A percentile compares a stretch with the other conserved stretches of the same genome.
Evolutionary conservation across 2,797 vertebrate genomes (phyloP).

Genomic region (Tragelaphus oryx): DNA sequence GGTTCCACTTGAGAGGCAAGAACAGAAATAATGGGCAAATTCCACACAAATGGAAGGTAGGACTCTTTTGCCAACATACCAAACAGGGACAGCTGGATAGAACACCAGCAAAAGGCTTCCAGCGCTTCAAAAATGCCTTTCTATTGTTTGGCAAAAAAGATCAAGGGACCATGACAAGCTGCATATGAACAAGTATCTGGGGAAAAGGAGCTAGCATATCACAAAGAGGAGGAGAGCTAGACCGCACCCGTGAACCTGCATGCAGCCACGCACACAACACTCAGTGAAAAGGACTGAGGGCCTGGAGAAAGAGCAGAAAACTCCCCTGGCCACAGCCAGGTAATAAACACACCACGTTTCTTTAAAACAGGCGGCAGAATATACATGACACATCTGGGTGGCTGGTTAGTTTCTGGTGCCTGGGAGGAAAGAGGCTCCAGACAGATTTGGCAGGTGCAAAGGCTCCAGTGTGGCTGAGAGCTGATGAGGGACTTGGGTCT

Average conservation of each 20-base stretch:
- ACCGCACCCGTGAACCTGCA: not conserved
- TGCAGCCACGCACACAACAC: not conserved
- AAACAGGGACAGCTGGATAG: slow-evolving; percentile 50
- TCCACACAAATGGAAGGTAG: slow-evolving; percentile 13
- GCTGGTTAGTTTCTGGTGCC: not conserved
- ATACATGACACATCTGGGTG: not conserved
- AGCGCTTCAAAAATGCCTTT: slow-evolving; percentile 19
- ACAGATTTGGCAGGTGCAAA: not conserved
- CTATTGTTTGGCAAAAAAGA: slow-evolving; percentile 38
- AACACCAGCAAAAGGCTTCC: slow-evolving; percentile 29
- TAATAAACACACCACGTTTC: not conserved
- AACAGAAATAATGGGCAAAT: slow-evolving; percentile 50
- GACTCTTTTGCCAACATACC: slow-evolving; percentile 37
- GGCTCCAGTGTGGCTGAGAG: not conserved
- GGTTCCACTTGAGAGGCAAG: slow-evolving; percentile 47
- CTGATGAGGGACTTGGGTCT: not conserved
- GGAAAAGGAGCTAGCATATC: slow-evolving; percentile 41
- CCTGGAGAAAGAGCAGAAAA: slow-evolving; percentile 3
- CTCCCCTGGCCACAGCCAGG: not conserved
- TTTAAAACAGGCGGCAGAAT: slow-evolving; percentile 17
- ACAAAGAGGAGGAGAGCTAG: not conserved
- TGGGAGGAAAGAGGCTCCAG: not conserved
- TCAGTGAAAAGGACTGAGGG: not conserved
- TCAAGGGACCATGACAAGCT: not conserved
- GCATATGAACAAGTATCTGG: not conserved